Conservation (phyloP, 2,888 invertebrate species). For the Chloroclystis v-ata region DNA sequence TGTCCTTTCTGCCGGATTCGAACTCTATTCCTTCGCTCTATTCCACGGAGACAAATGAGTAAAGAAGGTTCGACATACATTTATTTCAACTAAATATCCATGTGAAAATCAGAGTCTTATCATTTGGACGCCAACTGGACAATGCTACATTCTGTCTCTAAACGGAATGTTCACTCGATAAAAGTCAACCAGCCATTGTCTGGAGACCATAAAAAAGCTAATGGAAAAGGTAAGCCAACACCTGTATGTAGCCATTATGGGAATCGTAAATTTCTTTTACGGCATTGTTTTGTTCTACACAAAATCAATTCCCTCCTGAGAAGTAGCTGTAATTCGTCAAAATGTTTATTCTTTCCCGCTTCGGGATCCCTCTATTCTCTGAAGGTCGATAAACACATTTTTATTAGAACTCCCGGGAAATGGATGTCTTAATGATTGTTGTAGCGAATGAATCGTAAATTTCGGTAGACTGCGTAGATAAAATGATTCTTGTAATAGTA, state of each 20-base stretch:
- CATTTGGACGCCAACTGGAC: too few species aligned
- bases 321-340: slow-evolving; percentile 8
- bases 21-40: too few species aligned
- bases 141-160: too few species aligned
- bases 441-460: too few species aligned
- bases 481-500: too few species aligned
- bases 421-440: not conserved
- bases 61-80: too few species aligned
- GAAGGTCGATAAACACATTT: not conserved
- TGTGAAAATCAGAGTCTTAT: too few species aligned
- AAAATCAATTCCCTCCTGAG: slow-evolving; percentile 11
- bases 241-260: slow-evolving; percentile 20
- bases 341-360: slow-evolving; percentile 6
- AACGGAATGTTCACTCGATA: not conserved
- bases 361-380: not conserved
- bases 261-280: slow-evolving; percentile 20
- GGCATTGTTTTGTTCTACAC: slow-evolving; percentile 16
- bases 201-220: slow-evolving; percentile 7
- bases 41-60: too few species aligned
- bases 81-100: too few species aligned
- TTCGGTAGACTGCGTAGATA: too few species aligned
- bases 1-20: too few species aligned
- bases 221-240: slow-evolving; percentile 24
- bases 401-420: not conserved
- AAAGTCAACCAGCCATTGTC: slow-evolving; percentile 2